Evolutionary conservation across 2,113 vertebrate species (phyloP).

Genomic region (Spea bombifrons): DNA sequence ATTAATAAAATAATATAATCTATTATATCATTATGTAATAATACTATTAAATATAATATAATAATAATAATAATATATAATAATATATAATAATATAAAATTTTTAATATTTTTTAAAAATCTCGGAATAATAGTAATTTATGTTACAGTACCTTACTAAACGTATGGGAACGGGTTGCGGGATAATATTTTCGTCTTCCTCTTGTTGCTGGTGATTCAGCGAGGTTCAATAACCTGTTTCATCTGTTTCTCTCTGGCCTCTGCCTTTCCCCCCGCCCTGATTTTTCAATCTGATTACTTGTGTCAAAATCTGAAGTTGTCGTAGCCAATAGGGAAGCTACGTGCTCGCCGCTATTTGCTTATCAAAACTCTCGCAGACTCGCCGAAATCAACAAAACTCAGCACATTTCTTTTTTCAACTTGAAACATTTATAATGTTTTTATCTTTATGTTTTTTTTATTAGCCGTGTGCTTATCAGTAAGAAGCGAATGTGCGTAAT

Average conservation of each 20-base stretch:
- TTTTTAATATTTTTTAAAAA: too few species aligned
- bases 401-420: background rate
- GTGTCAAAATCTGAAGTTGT: slow-evolving; percentile 77
- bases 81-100: background rate
- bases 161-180: background rate
- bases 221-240: slow-evolving; percentile 38
- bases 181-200: background rate
- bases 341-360: slow-evolving; percentile 65
- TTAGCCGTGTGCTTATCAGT: slow-evolving; percentile 13
- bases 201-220: background rate
- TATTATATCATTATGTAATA: too few species aligned
- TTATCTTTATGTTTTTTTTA: background rate
- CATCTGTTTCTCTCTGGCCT: slow-evolving; percentile 59
- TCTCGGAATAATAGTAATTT: background rate
- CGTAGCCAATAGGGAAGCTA: slow-evolving; percentile 61
- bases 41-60: too few species aligned
- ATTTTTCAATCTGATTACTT: slow-evolving; percentile 83
- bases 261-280: slow-evolving; percentile 68
- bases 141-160: background rate
- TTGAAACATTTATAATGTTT: background rate
- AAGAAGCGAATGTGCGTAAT: background rate
- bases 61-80: background rate
- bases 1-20: too few species aligned
- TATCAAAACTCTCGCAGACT: slow-evolving; percentile 70
- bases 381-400: slow-evolving; percentile 52